Base-by-base conservation (phyloP, 92 coral and sea anemone species). In the Actinostola sp. region DNA sequence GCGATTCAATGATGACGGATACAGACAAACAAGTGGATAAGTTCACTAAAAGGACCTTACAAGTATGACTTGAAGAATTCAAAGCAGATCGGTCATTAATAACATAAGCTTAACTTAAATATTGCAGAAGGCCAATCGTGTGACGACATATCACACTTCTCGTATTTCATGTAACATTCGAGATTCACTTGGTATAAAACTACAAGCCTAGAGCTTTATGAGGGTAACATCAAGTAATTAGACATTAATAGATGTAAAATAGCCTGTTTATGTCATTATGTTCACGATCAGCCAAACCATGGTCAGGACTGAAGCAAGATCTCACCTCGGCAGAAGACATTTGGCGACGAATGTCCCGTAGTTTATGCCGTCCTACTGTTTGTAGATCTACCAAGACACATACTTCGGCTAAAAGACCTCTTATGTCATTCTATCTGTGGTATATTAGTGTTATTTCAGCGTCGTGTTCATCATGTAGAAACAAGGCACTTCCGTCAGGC, bases 401-500 rank as follows among this genome's bases (percentile, higher is more conserved):
- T 32, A 21, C 66, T 31, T 39, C 62, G 30, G 43, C 10, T 50
- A 14, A 34, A 38, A 15, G 29, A 51, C 33, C 43, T 27, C 21
- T 68, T 48, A 68, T 25, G 74, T 52, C 74, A 52, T 15, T 51
- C 32, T 30, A 5, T 7, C 51, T 7, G 6, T 31, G 48, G 38
- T 48, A 68, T 30, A 32, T 0, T 12, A 52, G 3, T 30, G 49
- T 50, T 33, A 51, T 35, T 50, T 68, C 61, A 68, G 17, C 34
- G 46, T n/a, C 72, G 63, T 34, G 68, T 61, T 54, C 52, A 67
- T 61, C 90, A 23, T 33, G 78, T 29, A 67, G 69, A 73, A 66
- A 41, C 75, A 74, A 46, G 74, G 70, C 86, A 81, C 76, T 86
- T 86, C 90, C 87, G 78, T 66, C 53, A 62, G 78, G 68, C 70